Percentiles rank a stretch among this genome's conserved stretches.
Evolutionary conservation across 2,797 vertebrate genomes (phyloP).

Genomic region (Sciurus vulgaris): DNA sequence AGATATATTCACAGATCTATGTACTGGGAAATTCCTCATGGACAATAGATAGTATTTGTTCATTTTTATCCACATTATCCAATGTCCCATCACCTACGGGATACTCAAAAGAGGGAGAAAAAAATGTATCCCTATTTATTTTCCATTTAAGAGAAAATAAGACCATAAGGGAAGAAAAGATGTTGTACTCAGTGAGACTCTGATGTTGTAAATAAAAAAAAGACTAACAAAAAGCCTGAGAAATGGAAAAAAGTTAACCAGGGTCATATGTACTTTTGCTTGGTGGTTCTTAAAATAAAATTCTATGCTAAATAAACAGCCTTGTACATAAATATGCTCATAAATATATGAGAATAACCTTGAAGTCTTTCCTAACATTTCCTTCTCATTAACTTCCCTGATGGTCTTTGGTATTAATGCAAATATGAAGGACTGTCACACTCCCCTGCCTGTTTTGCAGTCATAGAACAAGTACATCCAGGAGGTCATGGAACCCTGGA

Average conservation of each 20-base stretch:
- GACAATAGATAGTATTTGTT: neutral
- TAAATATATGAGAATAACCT: slow-evolving; percentile 66
- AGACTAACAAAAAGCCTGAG: neutral
- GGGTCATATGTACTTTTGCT: neutral
- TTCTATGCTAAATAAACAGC: slow-evolving; percentile 63
- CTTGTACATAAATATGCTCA: slow-evolving; percentile 3
- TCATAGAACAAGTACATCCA: slow-evolving; percentile 15
- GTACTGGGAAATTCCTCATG: slow-evolving; percentile 35
- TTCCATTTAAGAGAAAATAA: slow-evolving; percentile 54
- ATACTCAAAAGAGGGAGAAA: neutral
- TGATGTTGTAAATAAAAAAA: slow-evolving; percentile 52
- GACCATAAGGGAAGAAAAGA: neutral
- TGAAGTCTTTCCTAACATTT: slow-evolving; percentile 72
- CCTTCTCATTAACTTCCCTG: slow-evolving; percentile 69
- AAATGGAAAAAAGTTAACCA: slow-evolving; percentile 36
- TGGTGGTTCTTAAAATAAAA: slow-evolving; percentile 36
- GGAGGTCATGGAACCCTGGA: slow-evolving; percentile 53
- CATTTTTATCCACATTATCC: slow-evolving; percentile 38
- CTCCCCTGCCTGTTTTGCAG: neutral
- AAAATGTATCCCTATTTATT: neutral
- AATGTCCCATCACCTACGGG: neutral
- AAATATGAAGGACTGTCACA: slow-evolving; percentile 57
- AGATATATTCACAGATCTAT: neutral
- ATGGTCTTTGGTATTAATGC: slow-evolving; percentile 59
- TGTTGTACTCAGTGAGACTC: neutral